Evolutionary conservation across 2,113 vertebrate genomes (phyloP).

Genomic region (Anguilla japonica): DNA sequence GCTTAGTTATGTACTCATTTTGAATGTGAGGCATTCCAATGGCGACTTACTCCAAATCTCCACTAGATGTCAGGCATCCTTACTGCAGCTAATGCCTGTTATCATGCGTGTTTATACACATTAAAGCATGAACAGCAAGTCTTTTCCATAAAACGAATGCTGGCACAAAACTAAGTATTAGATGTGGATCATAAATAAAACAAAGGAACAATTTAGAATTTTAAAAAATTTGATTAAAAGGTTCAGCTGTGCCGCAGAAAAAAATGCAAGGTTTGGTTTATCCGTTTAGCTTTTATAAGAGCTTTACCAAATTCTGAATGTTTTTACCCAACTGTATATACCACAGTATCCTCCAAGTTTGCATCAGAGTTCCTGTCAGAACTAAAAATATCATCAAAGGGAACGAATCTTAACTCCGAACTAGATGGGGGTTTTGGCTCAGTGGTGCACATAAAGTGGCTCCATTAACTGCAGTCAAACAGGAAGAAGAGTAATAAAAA

Average conservation of each 20-base stretch:
- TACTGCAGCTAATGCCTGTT: neutral
- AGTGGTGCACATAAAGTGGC: neutral
- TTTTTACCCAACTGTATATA: neutral
- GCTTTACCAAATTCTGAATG: neutral
- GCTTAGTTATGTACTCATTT: neutral
- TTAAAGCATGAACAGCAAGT: neutral
- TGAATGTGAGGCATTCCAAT: neutral
- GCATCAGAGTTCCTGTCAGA: neutral
- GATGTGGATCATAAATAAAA: neutral
- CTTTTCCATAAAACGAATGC: too few relatives aligned
- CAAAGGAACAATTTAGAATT: neutral
- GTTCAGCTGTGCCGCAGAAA: neutral
- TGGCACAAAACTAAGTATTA: too few relatives aligned
- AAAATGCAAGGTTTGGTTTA: neutral
- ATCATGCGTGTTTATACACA: neutral
- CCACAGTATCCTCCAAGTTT: neutral
- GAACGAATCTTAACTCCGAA: neutral
- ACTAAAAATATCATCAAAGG: neutral
- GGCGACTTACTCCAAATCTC: neutral
- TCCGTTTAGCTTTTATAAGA: neutral
- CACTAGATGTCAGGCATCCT: neutral
- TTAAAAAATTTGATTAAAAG: neutral
- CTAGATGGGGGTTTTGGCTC: neutral
- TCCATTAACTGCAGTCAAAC: neutral
- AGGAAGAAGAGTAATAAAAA: neutral